Evolutionary conservation across 2,888 invertebrate species (phyloP).

Genomic region (Mongoloraphidia duomilia): DNA sequence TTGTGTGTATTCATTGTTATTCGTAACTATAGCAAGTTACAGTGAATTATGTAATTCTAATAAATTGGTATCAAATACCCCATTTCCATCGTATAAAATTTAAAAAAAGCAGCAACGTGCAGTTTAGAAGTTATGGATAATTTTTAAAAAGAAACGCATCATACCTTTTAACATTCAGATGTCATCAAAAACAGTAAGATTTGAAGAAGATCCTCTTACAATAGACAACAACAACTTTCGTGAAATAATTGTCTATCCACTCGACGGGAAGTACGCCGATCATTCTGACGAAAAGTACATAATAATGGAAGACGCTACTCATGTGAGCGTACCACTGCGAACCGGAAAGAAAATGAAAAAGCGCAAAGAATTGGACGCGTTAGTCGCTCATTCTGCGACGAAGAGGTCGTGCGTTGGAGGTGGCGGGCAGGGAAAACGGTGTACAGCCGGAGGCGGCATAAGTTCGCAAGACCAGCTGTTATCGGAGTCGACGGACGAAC

Average conservation of each 20-base stretch:
- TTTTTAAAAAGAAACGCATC: no score
- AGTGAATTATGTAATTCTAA: no score
- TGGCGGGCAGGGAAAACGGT: slow-evolving; percentile 19
- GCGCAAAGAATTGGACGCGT: slow-evolving; percentile 58
- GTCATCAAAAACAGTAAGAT: neutral
- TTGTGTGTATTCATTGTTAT: no score
- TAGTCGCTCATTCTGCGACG: slow-evolving; percentile 39
- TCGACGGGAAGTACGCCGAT: no score
- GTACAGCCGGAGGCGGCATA: slow-evolving; percentile 28
- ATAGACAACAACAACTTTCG: slow-evolving; percentile 1
- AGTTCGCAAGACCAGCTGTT: slow-evolving; percentile 45
- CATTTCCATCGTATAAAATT: no score
- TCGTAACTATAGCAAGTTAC: no score
- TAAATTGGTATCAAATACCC: no score
- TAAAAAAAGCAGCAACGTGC: no score
- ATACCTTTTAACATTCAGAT: no score
- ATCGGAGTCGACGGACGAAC: slow-evolving; percentile 46
- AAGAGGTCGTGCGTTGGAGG: slow-evolving; percentile 27
- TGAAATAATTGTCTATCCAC: no score
- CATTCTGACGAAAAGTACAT: no score
- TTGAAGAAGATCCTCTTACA: slow-evolving; percentile 1
- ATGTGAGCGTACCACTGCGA: slow-evolving; percentile 46
- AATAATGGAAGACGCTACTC: slow-evolving; percentile 43
- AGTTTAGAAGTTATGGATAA: no score
- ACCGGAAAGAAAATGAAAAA: slow-evolving; percentile 62